These are phyloP conservation scores for Cephalopholis sonnerati DNA, from an alignment of 2,113 vertebrate genomes.

Conservation along the genomic window DNA sequence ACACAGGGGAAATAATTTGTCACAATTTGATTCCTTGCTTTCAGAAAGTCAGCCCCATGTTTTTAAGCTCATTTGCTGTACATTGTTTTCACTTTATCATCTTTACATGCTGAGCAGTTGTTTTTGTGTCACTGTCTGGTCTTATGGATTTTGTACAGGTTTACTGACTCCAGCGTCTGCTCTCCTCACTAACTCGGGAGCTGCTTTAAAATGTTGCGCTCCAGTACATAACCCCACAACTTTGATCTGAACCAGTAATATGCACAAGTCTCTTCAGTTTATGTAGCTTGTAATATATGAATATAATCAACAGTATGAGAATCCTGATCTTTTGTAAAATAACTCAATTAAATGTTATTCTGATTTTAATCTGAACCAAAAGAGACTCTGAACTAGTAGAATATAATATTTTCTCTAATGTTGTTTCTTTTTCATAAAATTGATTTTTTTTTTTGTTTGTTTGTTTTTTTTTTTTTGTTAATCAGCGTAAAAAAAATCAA, in stretches of 20 bases:
- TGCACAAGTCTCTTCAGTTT: slow-evolving; percentile 35
- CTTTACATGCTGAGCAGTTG: not conserved
- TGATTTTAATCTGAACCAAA: slow-evolving; percentile 49
- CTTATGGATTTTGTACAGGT: not conserved
- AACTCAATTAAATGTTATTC: slow-evolving; percentile 20
- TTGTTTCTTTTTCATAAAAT: slow-evolving; percentile 24
- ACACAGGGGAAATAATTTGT: not conserved
- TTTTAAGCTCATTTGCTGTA: not conserved
- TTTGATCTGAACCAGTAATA: slow-evolving; percentile 15
- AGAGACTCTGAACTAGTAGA: slow-evolving; percentile 22
- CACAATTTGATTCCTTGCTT: not conserved
- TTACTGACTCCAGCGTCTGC: not conserved
- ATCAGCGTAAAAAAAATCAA: slow-evolving; percentile 15
- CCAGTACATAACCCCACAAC: not conserved
- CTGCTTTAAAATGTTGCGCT: slow-evolving; percentile 2
- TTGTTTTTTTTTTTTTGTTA: too few relatives aligned
- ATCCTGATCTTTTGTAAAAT: slow-evolving; percentile 29
- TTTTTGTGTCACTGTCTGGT: not conserved
- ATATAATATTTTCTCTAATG: slow-evolving; percentile 33
- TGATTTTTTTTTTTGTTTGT: slow-evolving; percentile 11
- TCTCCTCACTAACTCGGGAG: not conserved
- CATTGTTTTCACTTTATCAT: not conserved
- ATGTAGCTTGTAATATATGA: slow-evolving; percentile 39
- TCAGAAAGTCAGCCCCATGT: not conserved
- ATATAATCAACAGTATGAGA: slow-evolving; percentile 15